A percentile compares a stretch with the other conserved stretches of the same genome.
Evolutionary conservation across 2,797 vertebrate species (phyloP).

Genomic region (Fundulus diaphanus): DNA sequence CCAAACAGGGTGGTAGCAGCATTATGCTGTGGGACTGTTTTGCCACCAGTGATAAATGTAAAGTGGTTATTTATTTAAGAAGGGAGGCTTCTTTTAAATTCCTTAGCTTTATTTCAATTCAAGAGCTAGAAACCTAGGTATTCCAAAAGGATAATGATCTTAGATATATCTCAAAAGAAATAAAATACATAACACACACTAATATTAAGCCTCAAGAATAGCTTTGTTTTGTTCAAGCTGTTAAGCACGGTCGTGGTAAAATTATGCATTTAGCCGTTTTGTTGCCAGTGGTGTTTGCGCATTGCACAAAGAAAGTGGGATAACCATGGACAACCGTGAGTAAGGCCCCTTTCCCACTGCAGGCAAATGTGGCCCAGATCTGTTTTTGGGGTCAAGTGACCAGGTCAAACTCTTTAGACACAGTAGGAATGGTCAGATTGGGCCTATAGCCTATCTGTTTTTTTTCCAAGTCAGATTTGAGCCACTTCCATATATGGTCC

Average conservation of each 20-base stretch:
- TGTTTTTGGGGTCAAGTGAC: too few relatives aligned
- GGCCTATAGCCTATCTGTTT: too few relatives aligned
- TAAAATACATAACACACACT: background rate
- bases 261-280: background rate
- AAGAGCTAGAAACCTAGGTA: background rate
- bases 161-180: background rate
- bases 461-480: too few relatives aligned
- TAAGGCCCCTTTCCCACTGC: too few relatives aligned
- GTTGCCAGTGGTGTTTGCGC: background rate
- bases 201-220: background rate
- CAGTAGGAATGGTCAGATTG: too few relatives aligned
- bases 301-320: background rate
- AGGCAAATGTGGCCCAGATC: too few relatives aligned
- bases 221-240: background rate
- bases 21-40: too few relatives aligned
- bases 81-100: background rate
- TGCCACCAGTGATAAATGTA: too few relatives aligned
- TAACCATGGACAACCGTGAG: background rate
- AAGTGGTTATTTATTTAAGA: too few relatives aligned
- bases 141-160: background rate
- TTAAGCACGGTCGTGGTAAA: background rate
- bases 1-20: too few relatives aligned
- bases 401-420: too few relatives aligned
- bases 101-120: background rate
- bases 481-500: too few relatives aligned